These are phyloP conservation scores for Drosophila prosaltans DNA, from an alignment of 1,140 invertebrate species.

Conservation along the genomic window DNA sequence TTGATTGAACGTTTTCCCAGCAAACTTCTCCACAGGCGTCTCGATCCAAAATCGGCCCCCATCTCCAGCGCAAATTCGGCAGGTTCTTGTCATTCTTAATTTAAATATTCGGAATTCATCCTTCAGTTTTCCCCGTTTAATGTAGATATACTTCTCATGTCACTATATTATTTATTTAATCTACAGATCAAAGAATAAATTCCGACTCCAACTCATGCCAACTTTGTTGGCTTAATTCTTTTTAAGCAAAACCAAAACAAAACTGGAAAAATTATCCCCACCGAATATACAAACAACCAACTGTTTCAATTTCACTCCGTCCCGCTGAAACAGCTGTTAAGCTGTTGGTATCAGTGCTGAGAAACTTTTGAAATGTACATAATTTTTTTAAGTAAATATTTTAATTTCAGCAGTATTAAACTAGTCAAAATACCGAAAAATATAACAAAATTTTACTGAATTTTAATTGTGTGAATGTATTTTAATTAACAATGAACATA, in stretches of 20 bases:
- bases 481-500: too few relatives aligned
- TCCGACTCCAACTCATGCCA: too few relatives aligned
- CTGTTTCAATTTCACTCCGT: not conserved
- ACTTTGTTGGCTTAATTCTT: too few relatives aligned
- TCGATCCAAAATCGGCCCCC: conserved; percentile 67
- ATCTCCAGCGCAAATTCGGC: conserved; percentile 50
- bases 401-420: too few relatives aligned
- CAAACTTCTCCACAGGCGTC: conserved; percentile 59
- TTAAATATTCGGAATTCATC: not conserved
- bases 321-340: not conserved
- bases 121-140: not conserved
- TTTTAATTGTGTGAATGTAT: too few relatives aligned
- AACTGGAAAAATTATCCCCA: not conserved
- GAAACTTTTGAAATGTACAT: not conserved
- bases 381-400: too few relatives aligned
- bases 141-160: too few relatives aligned
- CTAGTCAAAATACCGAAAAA: too few relatives aligned
- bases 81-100: conserved; percentile 53
- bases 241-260: not conserved
- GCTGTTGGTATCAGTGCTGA: not conserved
- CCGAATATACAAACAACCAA: not conserved
- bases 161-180: too few relatives aligned
- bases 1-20: conserved; percentile 58
- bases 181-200: too few relatives aligned
- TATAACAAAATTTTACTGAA: too few relatives aligned